phyloP scores from a whole-genome alignment of 2,113 vertebrate genomes.

The Euleptes europaea region DNA sequence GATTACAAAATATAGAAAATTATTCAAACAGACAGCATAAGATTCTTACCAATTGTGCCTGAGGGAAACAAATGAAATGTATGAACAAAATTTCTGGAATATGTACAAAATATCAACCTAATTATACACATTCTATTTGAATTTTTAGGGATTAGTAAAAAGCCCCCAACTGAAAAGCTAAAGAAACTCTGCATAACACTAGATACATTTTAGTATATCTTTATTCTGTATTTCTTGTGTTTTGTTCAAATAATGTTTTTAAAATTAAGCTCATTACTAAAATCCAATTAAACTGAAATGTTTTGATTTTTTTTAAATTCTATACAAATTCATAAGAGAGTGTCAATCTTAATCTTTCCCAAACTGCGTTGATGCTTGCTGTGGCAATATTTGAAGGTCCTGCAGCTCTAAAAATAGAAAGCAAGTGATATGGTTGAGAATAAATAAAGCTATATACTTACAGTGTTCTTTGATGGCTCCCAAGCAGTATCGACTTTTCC shows the following conservation, averaged over 20 bases:
- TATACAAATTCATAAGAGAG: neutral
- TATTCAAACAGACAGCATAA: neutral
- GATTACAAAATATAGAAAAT: too few species aligned
- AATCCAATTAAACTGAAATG: neutral
- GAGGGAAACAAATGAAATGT: neutral
- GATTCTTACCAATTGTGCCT: neutral
- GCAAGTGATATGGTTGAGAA: slow-evolving; percentile 33
- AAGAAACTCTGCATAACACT: slow-evolving; percentile 7
- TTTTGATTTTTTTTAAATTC: neutral
- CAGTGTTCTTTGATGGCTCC: slow-evolving; percentile 99
- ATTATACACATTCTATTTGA: neutral
- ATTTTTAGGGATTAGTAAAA: neutral
- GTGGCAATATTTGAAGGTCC: neutral
- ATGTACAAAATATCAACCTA: neutral
- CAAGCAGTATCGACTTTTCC: slow-evolving; percentile 97
- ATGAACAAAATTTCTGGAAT: neutral
- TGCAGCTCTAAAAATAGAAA: slow-evolving; percentile 1
- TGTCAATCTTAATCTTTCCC: neutral
- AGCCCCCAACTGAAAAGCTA: slow-evolving; percentile 4
- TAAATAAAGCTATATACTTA: slow-evolving; percentile 74
- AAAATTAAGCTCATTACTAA: rapidly evolving
- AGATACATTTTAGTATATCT: slow-evolving; percentile 31
- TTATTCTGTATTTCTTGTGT: slow-evolving; percentile 48
- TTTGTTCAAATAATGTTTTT: slow-evolving; percentile 21
- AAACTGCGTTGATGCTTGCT: neutral